Evolutionary conservation across 2,797 vertebrate species (phyloP).

Genomic region (Sebastes taczanowskii): DNA sequence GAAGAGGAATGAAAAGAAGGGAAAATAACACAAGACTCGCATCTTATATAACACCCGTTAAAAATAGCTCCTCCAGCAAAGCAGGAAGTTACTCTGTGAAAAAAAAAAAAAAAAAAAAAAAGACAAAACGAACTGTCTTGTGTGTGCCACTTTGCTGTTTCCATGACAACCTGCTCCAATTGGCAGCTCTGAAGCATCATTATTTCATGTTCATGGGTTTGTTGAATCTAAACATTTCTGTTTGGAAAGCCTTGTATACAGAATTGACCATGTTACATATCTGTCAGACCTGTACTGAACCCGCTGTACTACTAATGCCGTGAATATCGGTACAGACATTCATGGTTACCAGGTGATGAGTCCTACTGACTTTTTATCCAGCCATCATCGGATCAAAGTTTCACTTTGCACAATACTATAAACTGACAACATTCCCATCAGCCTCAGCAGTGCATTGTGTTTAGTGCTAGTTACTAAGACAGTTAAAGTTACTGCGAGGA

Average conservation of each 20-base stretch:
- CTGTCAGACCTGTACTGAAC: not conserved
- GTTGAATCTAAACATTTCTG: constrained; percentile 13
- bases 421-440: too few species aligned
- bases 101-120: constrained; percentile 47
- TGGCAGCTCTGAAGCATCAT: constrained; percentile 52
- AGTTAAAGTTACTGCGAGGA: too few species aligned
- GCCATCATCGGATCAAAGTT: not conserved
- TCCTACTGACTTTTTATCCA: not conserved
- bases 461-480: too few species aligned
- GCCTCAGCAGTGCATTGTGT: too few species aligned
- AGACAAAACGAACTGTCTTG: constrained; percentile 66
- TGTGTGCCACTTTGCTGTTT: constrained; percentile 80
- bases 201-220: constrained; percentile 52
- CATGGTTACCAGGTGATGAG: not conserved
- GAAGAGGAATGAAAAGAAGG: constrained; percentile 23
- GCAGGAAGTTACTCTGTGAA: constrained; percentile 65
- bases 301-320: not conserved
- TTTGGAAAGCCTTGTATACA: not conserved
- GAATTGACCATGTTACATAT: not conserved
- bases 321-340: not conserved
- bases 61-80: constrained; percentile 78
- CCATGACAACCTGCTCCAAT: constrained; percentile 79
- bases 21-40: constrained; percentile 48
- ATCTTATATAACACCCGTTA: constrained; percentile 81
- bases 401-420: too few species aligned